Percentiles rank a stretch among this genome's conserved stretches.
Evolutionary conservation across 2,888 invertebrate species (phyloP).

Genomic region (Zhuqinia jingwanae): DNA sequence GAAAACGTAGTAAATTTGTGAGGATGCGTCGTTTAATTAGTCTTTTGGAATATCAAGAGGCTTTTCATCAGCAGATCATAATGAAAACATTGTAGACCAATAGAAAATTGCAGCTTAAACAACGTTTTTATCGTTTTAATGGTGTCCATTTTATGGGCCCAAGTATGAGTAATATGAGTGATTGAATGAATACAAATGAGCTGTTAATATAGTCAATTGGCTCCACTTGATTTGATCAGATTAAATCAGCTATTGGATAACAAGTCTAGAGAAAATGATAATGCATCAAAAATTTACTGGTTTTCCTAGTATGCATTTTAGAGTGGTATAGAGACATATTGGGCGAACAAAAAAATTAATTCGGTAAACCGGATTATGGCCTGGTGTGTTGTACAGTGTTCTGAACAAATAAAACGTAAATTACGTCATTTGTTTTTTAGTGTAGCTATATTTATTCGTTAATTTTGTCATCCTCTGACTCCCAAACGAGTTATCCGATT

Average conservation of each 20-base stretch:
- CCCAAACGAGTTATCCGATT: no score
- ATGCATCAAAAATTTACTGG: conserved; percentile 13
- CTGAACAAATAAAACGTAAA: no score
- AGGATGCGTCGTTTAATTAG: neutral
- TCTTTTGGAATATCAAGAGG: conserved; percentile 32
- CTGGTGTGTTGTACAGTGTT: no score
- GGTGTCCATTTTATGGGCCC: conserved; percentile 33
- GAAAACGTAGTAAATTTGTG: neutral
- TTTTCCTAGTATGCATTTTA: no score
- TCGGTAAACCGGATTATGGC: no score
- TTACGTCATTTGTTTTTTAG: no score
- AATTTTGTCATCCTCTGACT: no score
- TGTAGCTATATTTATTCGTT: no score
- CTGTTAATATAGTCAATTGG: conserved; percentile 75
- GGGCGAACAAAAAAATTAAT: no score
- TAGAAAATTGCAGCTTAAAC: conserved; percentile 17
- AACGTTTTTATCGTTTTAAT: conserved; percentile 40
- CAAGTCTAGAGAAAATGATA: conserved; percentile 40
- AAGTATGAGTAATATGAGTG: conserved; percentile 48
- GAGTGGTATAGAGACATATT: no score
- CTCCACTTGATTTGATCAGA: conserved; percentile 73
- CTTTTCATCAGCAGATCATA: conserved; percentile 10
- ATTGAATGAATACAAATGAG: conserved; percentile 72
- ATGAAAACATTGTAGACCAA: conserved; percentile 1
- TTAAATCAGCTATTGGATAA: conserved; percentile 54